These are phyloP conservation scores for Alethe diademata DNA, from an alignment of 2,113 vertebrate genomes.

Conservation along the genomic window DNA sequence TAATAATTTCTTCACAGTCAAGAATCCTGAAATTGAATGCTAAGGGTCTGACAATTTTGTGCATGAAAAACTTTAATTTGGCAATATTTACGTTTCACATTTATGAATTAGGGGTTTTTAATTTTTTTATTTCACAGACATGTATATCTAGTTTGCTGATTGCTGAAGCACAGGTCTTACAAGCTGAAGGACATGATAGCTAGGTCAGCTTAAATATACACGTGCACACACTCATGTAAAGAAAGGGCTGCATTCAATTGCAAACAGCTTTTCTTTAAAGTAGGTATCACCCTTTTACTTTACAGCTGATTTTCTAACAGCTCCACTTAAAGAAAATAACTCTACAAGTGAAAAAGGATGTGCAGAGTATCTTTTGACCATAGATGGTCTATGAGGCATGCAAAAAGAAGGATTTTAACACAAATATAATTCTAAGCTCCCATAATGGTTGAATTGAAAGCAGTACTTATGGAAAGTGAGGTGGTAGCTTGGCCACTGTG, in stretches of 20 bases:
- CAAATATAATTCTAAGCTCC: not conserved
- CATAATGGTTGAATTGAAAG: not conserved
- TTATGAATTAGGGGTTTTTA: not conserved
- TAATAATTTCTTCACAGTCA: not conserved
- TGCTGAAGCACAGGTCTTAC: not conserved
- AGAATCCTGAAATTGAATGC: not conserved
- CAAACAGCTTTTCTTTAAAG: not conserved
- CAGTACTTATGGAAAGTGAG: not conserved
- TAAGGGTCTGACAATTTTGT: not conserved
- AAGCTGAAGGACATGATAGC: not conserved
- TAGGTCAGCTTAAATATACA: not conserved
- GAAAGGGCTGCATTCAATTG: not conserved
- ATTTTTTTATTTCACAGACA: not conserved
- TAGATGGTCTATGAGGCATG: not conserved
- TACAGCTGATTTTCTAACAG: not conserved
- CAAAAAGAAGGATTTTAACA: not conserved
- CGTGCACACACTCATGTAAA: accelerated
- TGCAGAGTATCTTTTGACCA: not conserved
- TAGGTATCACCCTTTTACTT: not conserved
- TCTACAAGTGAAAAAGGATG: not conserved
- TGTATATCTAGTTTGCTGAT: not conserved
- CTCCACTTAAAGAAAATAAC: not conserved
- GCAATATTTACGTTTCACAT: not conserved
- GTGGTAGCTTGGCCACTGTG: not conserved
- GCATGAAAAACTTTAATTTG: not conserved